phyloP scores from a whole-genome alignment of 2,888 invertebrate species.

The Pristionchus maxplancki region DNA sequence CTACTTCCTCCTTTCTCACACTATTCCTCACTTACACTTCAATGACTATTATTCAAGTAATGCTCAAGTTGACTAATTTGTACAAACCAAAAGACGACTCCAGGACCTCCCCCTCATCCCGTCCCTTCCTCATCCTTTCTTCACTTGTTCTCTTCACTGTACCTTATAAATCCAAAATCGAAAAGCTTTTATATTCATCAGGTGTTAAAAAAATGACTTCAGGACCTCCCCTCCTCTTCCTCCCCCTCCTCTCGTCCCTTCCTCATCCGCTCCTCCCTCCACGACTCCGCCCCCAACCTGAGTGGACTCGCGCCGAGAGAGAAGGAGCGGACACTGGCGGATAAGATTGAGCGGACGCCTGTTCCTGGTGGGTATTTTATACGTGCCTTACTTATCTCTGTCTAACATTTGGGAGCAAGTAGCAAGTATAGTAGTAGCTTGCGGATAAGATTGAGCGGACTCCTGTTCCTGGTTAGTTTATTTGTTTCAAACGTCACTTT shows the following conservation, averaged over 20 bases:
- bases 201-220: not conserved
- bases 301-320: conserved; percentile 6
- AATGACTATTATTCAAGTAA: no score
- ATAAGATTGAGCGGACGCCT: not conserved
- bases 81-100: no score
- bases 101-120: no score
- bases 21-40: no score
- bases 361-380: not conserved
- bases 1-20: no score
- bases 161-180: not conserved
- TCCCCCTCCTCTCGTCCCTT: not conserved
- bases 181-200: not conserved
- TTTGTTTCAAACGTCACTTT: no score
- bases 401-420: not conserved
- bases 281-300: conserved; percentile 50
- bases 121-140: no score
- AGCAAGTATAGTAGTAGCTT: no score
- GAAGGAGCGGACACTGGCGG: not conserved
- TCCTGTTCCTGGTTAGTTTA: not conserved
- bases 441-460: not conserved
- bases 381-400: not conserved
- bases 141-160: no score
- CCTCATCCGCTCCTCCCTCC: conserved; percentile 22
- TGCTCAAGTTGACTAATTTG: no score
- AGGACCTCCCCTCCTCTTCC: conserved; percentile 25